These are phyloP conservation scores for Pipistrellus pipistrellus DNA, from an alignment of 2,797 vertebrate species.

Conservation along the genomic window DNA sequence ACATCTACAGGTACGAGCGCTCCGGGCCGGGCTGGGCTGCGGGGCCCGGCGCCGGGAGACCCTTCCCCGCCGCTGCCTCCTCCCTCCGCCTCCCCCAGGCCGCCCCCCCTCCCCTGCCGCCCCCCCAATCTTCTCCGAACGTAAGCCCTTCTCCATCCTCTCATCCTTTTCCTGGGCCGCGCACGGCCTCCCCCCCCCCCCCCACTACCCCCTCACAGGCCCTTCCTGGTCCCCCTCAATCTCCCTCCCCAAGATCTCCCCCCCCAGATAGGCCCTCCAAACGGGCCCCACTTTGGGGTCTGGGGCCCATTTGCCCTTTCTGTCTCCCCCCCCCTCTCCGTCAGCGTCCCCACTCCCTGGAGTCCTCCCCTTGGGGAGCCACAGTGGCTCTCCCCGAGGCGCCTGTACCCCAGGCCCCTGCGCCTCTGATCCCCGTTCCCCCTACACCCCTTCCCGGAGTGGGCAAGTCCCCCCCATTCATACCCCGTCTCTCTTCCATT, in stretches of 20 bases:
- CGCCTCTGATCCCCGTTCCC: conserved; percentile 13
- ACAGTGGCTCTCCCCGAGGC: not conserved
- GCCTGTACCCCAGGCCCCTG: not conserved
- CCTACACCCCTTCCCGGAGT: conserved; percentile 59
- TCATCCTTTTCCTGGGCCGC: not conserved
- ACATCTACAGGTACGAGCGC: conserved; percentile 94
- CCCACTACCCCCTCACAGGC: not conserved
- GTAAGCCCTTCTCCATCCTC: not conserved
- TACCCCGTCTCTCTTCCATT: conserved; percentile 82
- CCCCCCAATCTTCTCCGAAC: not conserved
- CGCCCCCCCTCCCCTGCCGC: not conserved
- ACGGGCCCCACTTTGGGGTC: not conserved
- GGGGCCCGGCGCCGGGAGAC: not conserved
- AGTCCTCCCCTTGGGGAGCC: conserved; percentile 8
- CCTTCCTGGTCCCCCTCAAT: not conserved
- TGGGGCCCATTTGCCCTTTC: conserved; percentile 36
- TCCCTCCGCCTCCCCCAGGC: not conserved
- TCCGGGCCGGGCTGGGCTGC: not conserved
- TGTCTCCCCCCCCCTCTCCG: not conserved
- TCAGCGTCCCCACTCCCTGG: not conserved
- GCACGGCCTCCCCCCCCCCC: not conserved
- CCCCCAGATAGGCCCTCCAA: not conserved
- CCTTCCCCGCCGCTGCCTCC: not conserved
- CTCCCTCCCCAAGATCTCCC: not conserved
- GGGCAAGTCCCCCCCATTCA: conserved; percentile 79